A percentile compares a stretch with the other conserved stretches of the same genome.
phyloP scores from a whole-genome alignment of 2,113 vertebrate genomes.

The Phoenicopterus ruber region DNA sequence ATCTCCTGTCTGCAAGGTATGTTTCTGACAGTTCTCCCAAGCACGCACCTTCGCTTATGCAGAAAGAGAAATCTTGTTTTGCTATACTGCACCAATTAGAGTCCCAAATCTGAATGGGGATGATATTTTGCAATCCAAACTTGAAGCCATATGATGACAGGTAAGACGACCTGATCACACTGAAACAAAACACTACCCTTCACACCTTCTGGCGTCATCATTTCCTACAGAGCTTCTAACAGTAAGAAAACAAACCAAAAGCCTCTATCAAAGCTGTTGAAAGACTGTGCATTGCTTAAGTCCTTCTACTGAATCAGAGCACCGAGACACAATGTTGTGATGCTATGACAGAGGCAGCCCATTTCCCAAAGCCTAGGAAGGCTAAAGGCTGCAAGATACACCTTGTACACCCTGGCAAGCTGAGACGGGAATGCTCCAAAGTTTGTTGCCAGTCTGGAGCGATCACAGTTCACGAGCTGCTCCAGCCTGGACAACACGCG shows the following conservation, averaged over 20 bases:
- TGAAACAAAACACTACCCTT: neutral
- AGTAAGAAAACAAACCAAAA: neutral
- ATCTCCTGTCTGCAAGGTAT: neutral
- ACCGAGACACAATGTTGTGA: rapidly evolving
- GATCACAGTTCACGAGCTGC: neutral
- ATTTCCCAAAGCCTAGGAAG: neutral
- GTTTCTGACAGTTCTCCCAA: neutral
- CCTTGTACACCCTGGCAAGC: neutral
- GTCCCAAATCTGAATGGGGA: neutral
- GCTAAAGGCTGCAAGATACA: neutral
- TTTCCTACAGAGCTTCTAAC: neutral
- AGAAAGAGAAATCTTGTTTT: neutral
- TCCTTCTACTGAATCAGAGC: neutral
- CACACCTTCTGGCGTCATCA: neutral
- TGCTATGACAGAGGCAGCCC: neutral
- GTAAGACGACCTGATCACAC: neutral
- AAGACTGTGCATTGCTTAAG: neutral
- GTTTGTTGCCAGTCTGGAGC: neutral
- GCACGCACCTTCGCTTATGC: neutral
- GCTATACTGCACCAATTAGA: neutral
- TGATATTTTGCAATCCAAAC: neutral
- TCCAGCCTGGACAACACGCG: rapidly evolving
- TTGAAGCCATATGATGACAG: neutral
- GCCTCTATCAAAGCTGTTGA: neutral
- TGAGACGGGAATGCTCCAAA: rapidly evolving